Conservation (phyloP, 1,140 invertebrate species). For the Camponotus floridanus region DNA sequence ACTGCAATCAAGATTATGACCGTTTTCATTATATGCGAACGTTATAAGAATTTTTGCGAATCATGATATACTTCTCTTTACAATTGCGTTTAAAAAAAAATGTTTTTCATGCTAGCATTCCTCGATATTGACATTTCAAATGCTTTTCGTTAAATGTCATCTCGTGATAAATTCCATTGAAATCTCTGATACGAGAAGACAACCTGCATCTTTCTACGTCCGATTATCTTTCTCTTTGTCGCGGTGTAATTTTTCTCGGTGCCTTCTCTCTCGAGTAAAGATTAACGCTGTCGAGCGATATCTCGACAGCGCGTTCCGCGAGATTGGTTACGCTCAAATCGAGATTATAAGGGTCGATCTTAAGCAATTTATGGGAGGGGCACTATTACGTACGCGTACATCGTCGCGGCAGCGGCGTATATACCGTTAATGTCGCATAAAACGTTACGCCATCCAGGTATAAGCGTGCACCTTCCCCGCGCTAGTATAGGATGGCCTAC, state of each 20-base stretch:
- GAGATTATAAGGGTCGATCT: slow-evolving; percentile 67
- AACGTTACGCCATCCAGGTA: slow-evolving; percentile 31
- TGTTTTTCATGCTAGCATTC: background rate
- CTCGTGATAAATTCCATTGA: slow-evolving; percentile 14
- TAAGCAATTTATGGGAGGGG: slow-evolving; percentile 62
- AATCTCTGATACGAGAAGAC: background rate
- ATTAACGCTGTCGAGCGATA: slow-evolving; percentile 66
- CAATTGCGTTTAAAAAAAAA: background rate
- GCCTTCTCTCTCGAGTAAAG: background rate
- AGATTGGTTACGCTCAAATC: slow-evolving; percentile 62
- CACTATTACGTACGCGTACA: slow-evolving; percentile 51
- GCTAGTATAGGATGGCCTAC: slow-evolving; percentile 45
- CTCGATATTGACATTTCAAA: background rate
- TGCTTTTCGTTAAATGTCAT: background rate
- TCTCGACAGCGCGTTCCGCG: slow-evolving; percentile 22
- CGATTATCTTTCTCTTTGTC: slow-evolving; percentile 48
- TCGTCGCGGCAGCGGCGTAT: slow-evolving; percentile 42
- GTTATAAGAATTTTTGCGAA: slow-evolving; percentile 54
- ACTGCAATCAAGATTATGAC: slow-evolving; percentile 73
- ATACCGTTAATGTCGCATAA: slow-evolving; percentile 69
- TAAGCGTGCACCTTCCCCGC: slow-evolving; percentile 45
- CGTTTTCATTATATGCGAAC: slow-evolving; percentile 72
- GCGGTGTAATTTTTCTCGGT: slow-evolving; percentile 17
- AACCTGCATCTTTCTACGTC: background rate
- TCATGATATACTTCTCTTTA: background rate